These are phyloP conservation scores for Stegastes partitus DNA, from an alignment of 2,113 vertebrate species.

Conservation along the genomic window DNA sequence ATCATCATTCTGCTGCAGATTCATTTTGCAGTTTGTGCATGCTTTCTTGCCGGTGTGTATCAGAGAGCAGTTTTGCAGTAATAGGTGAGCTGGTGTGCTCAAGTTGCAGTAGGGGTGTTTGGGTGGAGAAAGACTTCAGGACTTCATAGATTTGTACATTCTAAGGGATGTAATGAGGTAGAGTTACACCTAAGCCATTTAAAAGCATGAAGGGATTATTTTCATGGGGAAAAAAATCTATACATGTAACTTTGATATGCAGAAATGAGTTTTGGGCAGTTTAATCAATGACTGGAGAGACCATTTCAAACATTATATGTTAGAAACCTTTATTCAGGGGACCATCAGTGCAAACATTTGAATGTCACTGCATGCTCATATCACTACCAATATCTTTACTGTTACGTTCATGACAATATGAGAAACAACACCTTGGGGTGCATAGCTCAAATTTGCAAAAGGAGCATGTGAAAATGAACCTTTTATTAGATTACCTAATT, in stretches of 20 bases:
- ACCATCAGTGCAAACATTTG: background rate
- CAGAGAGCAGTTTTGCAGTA: too few relatives aligned
- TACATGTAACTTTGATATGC: too few relatives aligned
- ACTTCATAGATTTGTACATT: too few relatives aligned
- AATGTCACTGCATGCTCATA: background rate
- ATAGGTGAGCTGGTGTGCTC: too few relatives aligned
- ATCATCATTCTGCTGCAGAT: too few relatives aligned
- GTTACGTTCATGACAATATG: background rate
- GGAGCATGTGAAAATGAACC: background rate
- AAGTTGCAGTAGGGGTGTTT: too few relatives aligned
- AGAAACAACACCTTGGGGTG: background rate
- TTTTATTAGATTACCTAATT: background rate
- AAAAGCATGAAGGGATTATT: background rate
- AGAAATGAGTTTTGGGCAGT: background rate
- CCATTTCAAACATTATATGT: background rate
- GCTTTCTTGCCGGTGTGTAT: too few relatives aligned
- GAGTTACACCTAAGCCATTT: background rate
- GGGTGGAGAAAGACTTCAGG: too few relatives aligned
- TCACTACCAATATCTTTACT: background rate
- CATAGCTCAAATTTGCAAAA: conserved; percentile 1
- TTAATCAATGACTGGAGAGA: background rate
- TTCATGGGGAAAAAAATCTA: too few relatives aligned
- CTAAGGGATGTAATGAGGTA: too few relatives aligned
- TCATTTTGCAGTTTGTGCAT: too few relatives aligned
- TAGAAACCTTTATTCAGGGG: background rate